These are phyloP conservation scores for Phoxinus dragarum DNA, from an alignment of 2,797 vertebrate species.

Conservation along the genomic window DNA sequence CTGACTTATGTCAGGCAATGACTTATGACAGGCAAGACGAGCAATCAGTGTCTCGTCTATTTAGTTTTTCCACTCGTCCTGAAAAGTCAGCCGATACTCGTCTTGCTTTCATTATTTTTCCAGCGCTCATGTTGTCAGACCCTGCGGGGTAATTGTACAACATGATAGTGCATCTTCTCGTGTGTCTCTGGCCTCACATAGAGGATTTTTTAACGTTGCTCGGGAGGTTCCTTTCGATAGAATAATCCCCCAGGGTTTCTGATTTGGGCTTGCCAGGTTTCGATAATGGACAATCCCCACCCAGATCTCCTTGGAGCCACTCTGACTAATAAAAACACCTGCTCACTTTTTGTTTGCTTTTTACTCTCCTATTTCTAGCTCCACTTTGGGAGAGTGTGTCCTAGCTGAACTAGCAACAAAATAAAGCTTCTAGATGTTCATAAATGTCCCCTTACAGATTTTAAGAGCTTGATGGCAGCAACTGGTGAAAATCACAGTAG, in stretches of 20 bases:
- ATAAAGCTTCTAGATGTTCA: neutral
- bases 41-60: constrained; percentile 45
- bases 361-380: constrained; percentile 25
- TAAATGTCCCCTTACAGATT: neutral
- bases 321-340: constrained; percentile 75
- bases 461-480: neutral
- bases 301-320: constrained; percentile 77
- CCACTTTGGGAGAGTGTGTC: constrained; percentile 6
- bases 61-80: constrained; percentile 57
- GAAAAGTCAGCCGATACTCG: constrained; percentile 51
- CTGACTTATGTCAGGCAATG: constrained; percentile 66
- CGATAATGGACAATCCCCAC: constrained; percentile 71
- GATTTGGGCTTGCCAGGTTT: constrained; percentile 79
- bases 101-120: constrained; percentile 50
- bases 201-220: constrained; percentile 68
- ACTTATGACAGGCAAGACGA: constrained; percentile 55
- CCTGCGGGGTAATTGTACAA: constrained; percentile 57
- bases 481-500: neutral
- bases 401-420: constrained; percentile 34
- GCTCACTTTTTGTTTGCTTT: constrained; percentile 42
- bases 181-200: constrained; percentile 67
- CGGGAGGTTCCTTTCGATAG: constrained; percentile 70
- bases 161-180: constrained; percentile 61
- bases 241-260: constrained; percentile 72
- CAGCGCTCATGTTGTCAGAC: constrained; percentile 37